phyloP scores from a whole-genome alignment of 2,888 invertebrate genomes.

The Teleogryllus oceanicus region DNA sequence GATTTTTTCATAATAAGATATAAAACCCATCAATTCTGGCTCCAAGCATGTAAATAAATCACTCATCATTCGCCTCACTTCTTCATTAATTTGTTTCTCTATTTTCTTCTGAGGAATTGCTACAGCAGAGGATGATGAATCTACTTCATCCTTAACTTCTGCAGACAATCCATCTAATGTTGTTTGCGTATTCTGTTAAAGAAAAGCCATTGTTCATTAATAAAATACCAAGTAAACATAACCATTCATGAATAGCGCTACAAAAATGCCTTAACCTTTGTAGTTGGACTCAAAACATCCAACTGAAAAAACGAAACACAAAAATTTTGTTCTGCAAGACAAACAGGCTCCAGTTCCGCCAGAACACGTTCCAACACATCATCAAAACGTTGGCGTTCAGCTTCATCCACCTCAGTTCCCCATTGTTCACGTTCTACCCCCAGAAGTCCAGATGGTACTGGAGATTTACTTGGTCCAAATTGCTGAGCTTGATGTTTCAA shows the following conservation, averaged over 20 bases:
- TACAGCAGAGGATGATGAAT: conserved; percentile 40
- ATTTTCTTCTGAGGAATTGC: conserved; percentile 52
- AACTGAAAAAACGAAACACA: conserved; percentile 89
- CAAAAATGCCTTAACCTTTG: conserved; percentile 43
- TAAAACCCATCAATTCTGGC: conserved; percentile 78
- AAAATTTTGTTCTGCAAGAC: conserved; percentile 92
- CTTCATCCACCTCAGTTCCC: conserved; percentile 60
- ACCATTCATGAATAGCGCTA: not conserved
- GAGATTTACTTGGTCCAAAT: conserved; percentile 32
- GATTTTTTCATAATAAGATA: conserved; percentile 78
- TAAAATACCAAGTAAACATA: not conserved
- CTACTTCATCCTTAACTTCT: conserved; percentile 45
- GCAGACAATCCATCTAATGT: conserved; percentile 52
- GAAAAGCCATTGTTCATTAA: not conserved
- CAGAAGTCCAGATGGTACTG: conserved; percentile 42
- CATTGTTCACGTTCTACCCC: conserved; percentile 63
- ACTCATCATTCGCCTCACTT: conserved; percentile 80
- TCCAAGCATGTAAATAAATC: conserved; percentile 87
- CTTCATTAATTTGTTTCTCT: conserved; percentile 70
- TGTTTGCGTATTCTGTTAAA: conserved; percentile 54
- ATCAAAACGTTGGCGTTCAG: conserved; percentile 55
- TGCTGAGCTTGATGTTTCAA: conserved; percentile 47
- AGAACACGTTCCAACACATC: conserved; percentile 79
- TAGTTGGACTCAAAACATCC: conserved; percentile 58
- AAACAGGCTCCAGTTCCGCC: conserved; percentile 83